phyloP scores from a whole-genome alignment of 1,140 invertebrate genomes.

The Tetragnatha versicolor region DNA sequence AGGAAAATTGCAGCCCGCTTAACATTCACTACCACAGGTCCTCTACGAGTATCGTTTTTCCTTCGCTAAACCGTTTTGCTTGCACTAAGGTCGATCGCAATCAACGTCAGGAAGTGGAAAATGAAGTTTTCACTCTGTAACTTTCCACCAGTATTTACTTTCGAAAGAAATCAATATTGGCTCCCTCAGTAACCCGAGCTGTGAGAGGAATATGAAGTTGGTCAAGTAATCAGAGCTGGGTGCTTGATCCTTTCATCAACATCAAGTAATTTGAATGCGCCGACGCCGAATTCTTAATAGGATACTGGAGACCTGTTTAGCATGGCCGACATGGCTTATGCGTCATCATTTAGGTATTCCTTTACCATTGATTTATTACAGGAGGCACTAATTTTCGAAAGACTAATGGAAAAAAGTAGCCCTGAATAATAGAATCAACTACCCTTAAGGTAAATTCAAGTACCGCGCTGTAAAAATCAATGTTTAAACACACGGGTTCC shows the following conservation, averaged over 20 bases:
- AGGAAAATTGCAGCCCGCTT: neutral
- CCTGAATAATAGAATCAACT: neutral
- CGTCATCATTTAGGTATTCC: slow-evolving; percentile 13
- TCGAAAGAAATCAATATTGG: slow-evolving; percentile 42
- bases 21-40: neutral
- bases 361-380: slow-evolving; percentile 18
- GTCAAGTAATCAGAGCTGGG: slow-evolving; percentile 24
- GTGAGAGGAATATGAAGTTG: slow-evolving; percentile 33
- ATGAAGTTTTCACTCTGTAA: slow-evolving; percentile 25
- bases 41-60: slow-evolving; percentile 20
- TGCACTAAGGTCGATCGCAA: slow-evolving; percentile 13
- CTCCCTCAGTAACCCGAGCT: neutral
- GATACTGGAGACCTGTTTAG: slow-evolving; percentile 33
- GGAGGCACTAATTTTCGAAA: slow-evolving; percentile 4
- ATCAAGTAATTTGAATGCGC: slow-evolving; percentile 18
- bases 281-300: slow-evolving; percentile 28
- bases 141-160: slow-evolving; percentile 31
- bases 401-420: neutral
- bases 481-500: too few species aligned
- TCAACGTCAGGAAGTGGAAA: slow-evolving; percentile 36
- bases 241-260: slow-evolving; percentile 25
- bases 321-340: slow-evolving; percentile 14
- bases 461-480: too few species aligned
- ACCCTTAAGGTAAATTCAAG: too few species aligned
- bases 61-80: neutral